A percentile compares a stretch with the other conserved stretches of the same genome.
Conservation (phyloP, 2,888 invertebrate genomes). For the Stenodera caucasica region DNA sequence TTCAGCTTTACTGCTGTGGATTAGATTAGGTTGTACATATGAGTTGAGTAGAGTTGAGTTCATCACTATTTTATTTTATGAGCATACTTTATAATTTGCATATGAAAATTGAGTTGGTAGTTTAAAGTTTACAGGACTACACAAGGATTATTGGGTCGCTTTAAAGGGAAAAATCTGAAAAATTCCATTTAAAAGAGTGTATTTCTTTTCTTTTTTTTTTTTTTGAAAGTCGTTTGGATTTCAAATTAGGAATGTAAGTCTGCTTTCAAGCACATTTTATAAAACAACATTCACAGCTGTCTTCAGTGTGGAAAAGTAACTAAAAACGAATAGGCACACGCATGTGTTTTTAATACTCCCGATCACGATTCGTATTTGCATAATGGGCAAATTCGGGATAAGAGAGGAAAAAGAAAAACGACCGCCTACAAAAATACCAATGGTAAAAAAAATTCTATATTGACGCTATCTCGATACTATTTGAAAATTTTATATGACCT, state of each 20-base stretch:
- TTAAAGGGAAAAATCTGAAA: no score
- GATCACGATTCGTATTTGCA: slow-evolving; percentile 40
- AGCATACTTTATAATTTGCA: slow-evolving; percentile 40
- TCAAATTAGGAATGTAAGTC: background rate
- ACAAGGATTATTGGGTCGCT: background rate
- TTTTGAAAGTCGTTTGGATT: background rate
- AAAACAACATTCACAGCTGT: background rate
- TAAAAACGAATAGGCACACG: slow-evolving; percentile 40
- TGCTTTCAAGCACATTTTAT: slow-evolving; percentile 2
- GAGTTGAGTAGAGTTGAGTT: slow-evolving; percentile 30
- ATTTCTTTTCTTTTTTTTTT: background rate
- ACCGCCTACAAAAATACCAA: slow-evolving; percentile 15
- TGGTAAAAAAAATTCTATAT: slow-evolving; percentile 32
- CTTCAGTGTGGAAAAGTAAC: slow-evolving; percentile 25
- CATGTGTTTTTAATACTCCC: slow-evolving; percentile 41
- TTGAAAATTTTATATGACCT: slow-evolving; percentile 39
- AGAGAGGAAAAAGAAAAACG: slow-evolving; percentile 1
- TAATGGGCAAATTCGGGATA: slow-evolving; percentile 32
- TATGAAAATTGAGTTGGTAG: slow-evolving; percentile 41
- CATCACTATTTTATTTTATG: slow-evolving; percentile 41
- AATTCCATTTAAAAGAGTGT: no score
- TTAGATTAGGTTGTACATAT: slow-evolving; percentile 36
- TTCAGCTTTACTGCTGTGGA: slow-evolving; percentile 17
- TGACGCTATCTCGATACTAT: slow-evolving; percentile 38
- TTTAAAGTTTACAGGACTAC: slow-evolving; percentile 26